A percentile compares a stretch with the other conserved stretches of the same genome.
Conservation (phyloP, 1,140 invertebrate species). For the Cydia pomonella region DNA sequence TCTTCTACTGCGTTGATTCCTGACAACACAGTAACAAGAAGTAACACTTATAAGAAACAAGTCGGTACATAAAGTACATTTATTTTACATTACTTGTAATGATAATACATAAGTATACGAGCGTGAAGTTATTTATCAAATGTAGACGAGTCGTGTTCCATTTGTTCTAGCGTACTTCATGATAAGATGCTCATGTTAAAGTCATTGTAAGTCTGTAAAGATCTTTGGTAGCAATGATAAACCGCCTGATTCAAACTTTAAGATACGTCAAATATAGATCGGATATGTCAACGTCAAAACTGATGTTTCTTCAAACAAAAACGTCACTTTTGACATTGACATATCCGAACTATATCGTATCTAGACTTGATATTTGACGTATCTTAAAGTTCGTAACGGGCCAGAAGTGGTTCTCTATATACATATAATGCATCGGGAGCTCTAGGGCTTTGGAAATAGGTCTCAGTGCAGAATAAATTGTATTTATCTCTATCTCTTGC, state of each 20-base stretch:
- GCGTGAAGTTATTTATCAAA: background rate
- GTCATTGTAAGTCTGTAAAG: background rate
- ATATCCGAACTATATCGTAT: too few relatives aligned
- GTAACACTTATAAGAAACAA: background rate
- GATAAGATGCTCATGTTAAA: background rate
- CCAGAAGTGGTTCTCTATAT: background rate
- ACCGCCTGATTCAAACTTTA: too few relatives aligned
- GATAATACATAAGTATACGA: background rate
- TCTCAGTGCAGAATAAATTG: constrained; percentile 4
- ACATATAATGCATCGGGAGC: background rate
- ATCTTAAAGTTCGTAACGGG: too few relatives aligned
- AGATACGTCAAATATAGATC: too few relatives aligned
- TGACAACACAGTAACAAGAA: too few relatives aligned
- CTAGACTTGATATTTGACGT: too few relatives aligned
- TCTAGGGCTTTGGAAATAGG: constrained; percentile 13
- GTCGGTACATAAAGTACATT: background rate
- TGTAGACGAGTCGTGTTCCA: background rate
- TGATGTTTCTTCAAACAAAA: too few relatives aligned
- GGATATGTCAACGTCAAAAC: too few relatives aligned
- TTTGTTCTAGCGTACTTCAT: background rate
- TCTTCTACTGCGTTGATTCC: too few relatives aligned
- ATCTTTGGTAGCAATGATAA: constrained; percentile 12
- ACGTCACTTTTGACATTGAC: too few relatives aligned
- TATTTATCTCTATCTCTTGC: constrained; percentile 28
- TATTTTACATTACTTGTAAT: background rate